A percentile compares a stretch with the other conserved stretches of the same genome.
phyloP scores from a whole-genome alignment of 1,140 invertebrate species.

The Megalonaias nervosa region DNA sequence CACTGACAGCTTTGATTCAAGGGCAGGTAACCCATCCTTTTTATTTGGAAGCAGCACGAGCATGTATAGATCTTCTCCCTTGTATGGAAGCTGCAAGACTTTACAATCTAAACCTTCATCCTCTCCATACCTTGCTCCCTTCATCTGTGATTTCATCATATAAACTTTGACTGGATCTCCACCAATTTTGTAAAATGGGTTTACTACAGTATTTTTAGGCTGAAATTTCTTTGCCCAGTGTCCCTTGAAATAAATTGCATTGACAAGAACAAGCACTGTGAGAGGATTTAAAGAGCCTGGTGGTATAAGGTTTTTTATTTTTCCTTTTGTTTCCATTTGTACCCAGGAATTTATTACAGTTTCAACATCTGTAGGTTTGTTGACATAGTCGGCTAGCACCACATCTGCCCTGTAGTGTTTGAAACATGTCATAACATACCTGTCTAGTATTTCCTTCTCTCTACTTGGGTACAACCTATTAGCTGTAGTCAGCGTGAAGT shows the following conservation, averaged over 20 bases:
- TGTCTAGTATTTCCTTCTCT: constrained; percentile 6
- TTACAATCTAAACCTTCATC: constrained; percentile 80
- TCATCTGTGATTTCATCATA: constrained; percentile 61
- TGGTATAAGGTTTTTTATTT: constrained; percentile 77
- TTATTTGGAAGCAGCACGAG: constrained; percentile 82
- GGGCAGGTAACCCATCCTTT: constrained; percentile 56
- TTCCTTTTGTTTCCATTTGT: constrained; percentile 76
- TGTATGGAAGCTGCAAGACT: constrained; percentile 82
- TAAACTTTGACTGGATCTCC: constrained; percentile 50
- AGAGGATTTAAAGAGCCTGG: constrained; percentile 68
- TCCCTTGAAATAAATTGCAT: constrained; percentile 84
- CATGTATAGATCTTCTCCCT: constrained; percentile 76
- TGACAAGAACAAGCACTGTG: constrained; percentile 82
- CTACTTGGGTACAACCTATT: constrained; percentile 17
- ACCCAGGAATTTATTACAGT: constrained; percentile 81
- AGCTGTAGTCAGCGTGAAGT: constrained; percentile 10
- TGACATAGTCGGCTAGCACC: constrained; percentile 2
- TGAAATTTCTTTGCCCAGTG: constrained; percentile 82
- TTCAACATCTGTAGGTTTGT: constrained; percentile 7
- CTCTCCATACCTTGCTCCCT: constrained; percentile 75
- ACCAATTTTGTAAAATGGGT: constrained; percentile 56
- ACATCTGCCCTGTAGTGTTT: constrained; percentile 19
- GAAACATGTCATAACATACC: not conserved
- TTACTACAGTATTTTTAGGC: constrained; percentile 72
- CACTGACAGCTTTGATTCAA: constrained; percentile 74